These are phyloP conservation scores for Microplitis deprimator DNA, from an alignment of 2,888 invertebrate genomes.

Conservation along the genomic window DNA sequence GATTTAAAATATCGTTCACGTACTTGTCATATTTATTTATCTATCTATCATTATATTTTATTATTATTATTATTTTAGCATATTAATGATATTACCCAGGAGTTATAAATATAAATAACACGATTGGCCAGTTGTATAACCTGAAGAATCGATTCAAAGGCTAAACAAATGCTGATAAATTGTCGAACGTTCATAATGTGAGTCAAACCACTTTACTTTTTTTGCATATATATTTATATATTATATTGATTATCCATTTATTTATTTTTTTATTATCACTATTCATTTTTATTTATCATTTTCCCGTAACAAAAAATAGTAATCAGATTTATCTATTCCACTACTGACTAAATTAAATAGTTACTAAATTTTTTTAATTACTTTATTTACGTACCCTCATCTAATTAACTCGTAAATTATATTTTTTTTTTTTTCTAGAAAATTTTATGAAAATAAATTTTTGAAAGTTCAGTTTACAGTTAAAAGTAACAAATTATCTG, in stretches of 20 bases:
- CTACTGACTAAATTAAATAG: too few species aligned
- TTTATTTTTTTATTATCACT: background rate
- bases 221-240: background rate
- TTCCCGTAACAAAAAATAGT: too few species aligned
- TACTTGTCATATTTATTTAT: too few species aligned
- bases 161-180: constrained; percentile 32
- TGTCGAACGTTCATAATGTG: constrained; percentile 32
- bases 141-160: constrained; percentile 27
- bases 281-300: too few species aligned
- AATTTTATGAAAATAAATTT: too few species aligned
- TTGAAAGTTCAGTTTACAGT: background rate
- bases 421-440: too few species aligned
- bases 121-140: constrained; percentile 25
- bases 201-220: constrained; percentile 15
- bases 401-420: too few species aligned
- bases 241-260: background rate
- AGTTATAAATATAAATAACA: constrained; percentile 16
- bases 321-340: too few species aligned
- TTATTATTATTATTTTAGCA: background rate
- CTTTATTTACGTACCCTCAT: too few species aligned
- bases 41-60: background rate
- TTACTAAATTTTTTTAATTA: too few species aligned
- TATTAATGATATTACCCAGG: background rate
- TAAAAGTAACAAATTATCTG: background rate
- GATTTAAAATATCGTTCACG: too few species aligned